phyloP scores from a whole-genome alignment of 2,797 vertebrate genomes.

The Scarus forsteni region DNA sequence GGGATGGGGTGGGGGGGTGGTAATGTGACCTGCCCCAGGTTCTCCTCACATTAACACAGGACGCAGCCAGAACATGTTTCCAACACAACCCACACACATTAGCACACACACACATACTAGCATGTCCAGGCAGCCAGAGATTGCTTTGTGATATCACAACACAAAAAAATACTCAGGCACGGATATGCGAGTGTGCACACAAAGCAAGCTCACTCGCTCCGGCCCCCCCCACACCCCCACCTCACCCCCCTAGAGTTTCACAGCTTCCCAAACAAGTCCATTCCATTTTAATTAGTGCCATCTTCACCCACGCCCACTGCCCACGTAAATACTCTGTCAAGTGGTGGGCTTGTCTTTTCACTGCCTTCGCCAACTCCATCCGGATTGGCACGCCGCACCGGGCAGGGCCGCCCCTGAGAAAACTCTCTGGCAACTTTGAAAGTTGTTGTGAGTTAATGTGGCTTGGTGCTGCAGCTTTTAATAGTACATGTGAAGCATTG shows the following conservation, averaged over 20 bases:
- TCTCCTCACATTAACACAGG: constrained; percentile 86
- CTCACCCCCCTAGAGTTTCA: constrained; percentile 80
- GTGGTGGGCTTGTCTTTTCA: constrained; percentile 79
- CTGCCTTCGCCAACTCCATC: constrained; percentile 77
- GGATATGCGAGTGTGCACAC: constrained; percentile 28
- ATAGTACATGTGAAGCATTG: constrained; percentile 72
- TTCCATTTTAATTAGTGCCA: constrained; percentile 85
- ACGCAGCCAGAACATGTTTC: constrained; percentile 82
- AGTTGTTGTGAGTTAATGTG: constrained; percentile 65
- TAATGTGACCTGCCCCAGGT: constrained; percentile 88
- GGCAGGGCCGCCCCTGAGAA: constrained; percentile 76
- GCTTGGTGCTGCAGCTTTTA: constrained; percentile 65
- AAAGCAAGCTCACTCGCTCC: constrained; percentile 14
- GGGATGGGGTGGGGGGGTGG: constrained; percentile 49
- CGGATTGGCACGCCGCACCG: constrained; percentile 65
- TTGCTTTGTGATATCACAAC: constrained; percentile 52
- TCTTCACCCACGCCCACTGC: constrained; percentile 81
- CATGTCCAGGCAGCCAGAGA: constrained; percentile 47
- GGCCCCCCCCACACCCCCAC: constrained; percentile 33
- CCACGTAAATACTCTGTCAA: constrained; percentile 82
- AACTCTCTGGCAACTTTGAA: constrained; percentile 79
- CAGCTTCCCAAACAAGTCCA: constrained; percentile 89
- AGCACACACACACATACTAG: constrained; percentile 26
- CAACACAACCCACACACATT: constrained; percentile 78
- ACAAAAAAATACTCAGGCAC: constrained; percentile 34